These are phyloP conservation scores for Ammodytes marinus DNA, from an alignment of 2,113 vertebrate species.

Conservation along the genomic window DNA sequence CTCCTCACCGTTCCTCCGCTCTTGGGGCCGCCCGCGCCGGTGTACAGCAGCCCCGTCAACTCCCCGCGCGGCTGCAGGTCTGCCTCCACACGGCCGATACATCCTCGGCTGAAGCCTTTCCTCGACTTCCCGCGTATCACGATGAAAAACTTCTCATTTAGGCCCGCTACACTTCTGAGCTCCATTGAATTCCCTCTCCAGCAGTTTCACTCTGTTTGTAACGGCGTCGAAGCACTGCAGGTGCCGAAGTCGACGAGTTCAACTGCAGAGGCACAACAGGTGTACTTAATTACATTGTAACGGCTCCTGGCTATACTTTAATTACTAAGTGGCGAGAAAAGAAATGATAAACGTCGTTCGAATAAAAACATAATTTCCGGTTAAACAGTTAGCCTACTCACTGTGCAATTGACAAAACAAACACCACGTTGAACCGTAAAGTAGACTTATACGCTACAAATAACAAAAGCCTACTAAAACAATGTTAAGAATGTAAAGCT, in stretches of 20 bases:
- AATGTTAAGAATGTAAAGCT: too few relatives aligned
- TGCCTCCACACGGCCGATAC: conserved; percentile 77
- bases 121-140: conserved; percentile 76
- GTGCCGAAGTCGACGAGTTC: background rate
- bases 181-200: conserved; percentile 60
- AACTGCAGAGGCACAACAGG: conserved; percentile 10
- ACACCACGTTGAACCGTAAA: background rate
- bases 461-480: too few relatives aligned
- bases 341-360: background rate
- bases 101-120: conserved; percentile 80
- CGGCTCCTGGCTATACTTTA: background rate
- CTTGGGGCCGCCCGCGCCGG: conserved; percentile 55
- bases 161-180: conserved; percentile 15
- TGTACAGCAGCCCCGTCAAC: conserved; percentile 72
- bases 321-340: background rate
- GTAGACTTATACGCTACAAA: background rate
- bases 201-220: too few relatives aligned
- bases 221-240: background rate
- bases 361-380: background rate
- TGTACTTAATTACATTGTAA: background rate
- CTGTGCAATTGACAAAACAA: background rate
- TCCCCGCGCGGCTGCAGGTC: conserved; percentile 70
- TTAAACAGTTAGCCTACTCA: background rate
- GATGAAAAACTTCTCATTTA: conserved; percentile 81
- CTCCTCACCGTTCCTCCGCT: conserved; percentile 67